Percentiles rank a stretch among this genome's conserved stretches.
These are phyloP conservation scores for Cotesia vestalis DNA, from an alignment of 1,140 invertebrate species.

Conservation along the genomic window DNA sequence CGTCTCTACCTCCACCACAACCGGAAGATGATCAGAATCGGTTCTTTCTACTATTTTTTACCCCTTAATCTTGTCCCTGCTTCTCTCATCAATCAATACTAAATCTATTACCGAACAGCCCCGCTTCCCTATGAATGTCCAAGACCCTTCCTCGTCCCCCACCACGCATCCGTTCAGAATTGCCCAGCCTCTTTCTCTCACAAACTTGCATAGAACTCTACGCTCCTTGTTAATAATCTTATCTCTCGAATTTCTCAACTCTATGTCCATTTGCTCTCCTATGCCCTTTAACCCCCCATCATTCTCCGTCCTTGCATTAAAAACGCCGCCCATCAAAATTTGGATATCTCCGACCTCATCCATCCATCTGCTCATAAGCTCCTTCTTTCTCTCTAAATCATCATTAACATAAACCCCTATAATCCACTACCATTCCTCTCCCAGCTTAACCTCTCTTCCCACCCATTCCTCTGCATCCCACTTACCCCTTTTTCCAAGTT, in stretches of 20 bases:
- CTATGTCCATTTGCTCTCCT: background rate
- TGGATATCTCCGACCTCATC: background rate
- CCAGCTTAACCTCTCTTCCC: background rate
- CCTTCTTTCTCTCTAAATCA: slow-evolving; percentile 4
- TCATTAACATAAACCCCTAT: background rate
- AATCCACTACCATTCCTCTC: slow-evolving; percentile 1
- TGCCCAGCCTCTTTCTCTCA: background rate
- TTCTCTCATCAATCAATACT: background rate
- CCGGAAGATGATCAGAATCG: background rate
- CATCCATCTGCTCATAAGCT: background rate
- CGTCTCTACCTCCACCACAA: background rate
- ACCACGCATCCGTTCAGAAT: background rate
- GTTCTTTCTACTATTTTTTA: background rate
- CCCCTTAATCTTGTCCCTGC: background rate
- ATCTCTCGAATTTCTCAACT: background rate
- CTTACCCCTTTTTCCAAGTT: too few relatives aligned
- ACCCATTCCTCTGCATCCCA: too few relatives aligned
- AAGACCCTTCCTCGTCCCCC: background rate
- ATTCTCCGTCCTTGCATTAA: background rate
- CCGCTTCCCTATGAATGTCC: background rate
- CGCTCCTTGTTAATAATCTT: background rate
- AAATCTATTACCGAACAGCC: background rate
- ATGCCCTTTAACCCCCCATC: background rate
- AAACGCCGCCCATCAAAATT: background rate
- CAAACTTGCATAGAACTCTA: background rate